These are phyloP conservation scores for Orchesella flavescens DNA, from an alignment of 2,888 invertebrate genomes.

Conservation along the genomic window DNA sequence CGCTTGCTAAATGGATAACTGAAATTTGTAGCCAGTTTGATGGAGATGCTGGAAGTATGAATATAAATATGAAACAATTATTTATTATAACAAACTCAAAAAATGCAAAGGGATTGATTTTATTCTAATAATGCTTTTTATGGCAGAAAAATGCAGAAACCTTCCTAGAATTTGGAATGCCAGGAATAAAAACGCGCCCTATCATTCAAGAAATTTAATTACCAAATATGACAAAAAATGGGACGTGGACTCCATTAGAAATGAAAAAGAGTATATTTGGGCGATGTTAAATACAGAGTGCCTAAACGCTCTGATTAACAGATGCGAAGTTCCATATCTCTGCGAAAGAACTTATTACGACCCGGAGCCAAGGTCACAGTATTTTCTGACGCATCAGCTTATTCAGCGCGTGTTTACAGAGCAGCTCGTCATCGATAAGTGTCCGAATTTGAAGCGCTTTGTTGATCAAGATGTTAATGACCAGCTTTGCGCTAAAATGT, in stretches of 20 bases:
- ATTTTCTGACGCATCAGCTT: conserved; percentile 27
- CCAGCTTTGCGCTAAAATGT: conserved; percentile 59
- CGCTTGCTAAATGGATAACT: conserved; percentile 19
- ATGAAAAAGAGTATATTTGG: conserved; percentile 12
- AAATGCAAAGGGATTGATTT: too few relatives aligned
- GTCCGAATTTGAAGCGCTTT: not conserved
- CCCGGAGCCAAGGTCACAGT: not conserved
- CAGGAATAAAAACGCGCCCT: not conserved
- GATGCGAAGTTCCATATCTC: conserved; percentile 31
- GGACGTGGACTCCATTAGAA: not conserved
- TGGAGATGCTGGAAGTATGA: not conserved
- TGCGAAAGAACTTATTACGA: conserved; percentile 14
- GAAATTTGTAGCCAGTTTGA: conserved; percentile 7
- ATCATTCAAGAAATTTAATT: not conserved
- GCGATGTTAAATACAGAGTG: conserved; percentile 12
- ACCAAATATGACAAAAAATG: not conserved
- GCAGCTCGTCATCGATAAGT: not conserved
- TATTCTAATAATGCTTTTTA: too few relatives aligned
- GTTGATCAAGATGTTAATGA: conserved; percentile 17
- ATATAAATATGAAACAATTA: too few relatives aligned
- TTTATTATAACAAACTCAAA: too few relatives aligned
- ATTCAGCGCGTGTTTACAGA: not conserved
- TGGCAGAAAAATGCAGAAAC: too few relatives aligned
- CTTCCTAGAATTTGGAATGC: not conserved
- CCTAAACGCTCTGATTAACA: conserved; percentile 3